A percentile compares a stretch with the other conserved stretches of the same genome.
phyloP scores from a whole-genome alignment of 2,113 vertebrate genomes.

The Psittacus erithacus region DNA sequence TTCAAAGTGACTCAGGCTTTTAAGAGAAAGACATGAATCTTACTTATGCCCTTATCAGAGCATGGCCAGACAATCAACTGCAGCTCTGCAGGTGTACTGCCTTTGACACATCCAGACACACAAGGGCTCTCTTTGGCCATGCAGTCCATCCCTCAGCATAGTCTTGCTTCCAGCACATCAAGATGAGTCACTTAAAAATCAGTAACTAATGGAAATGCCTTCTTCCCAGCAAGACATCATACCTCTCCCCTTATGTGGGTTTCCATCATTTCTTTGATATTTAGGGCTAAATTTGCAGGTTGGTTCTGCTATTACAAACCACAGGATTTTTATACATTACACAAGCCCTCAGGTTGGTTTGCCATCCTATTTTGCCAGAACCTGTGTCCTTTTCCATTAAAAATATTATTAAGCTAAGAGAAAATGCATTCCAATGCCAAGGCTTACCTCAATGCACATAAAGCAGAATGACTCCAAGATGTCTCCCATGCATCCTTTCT shows the following conservation, averaged over 20 bases:
- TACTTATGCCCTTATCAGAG: background rate
- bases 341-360: background rate
- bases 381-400: background rate
- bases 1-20: background rate
- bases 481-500: background rate
- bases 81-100: background rate
- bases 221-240: background rate
- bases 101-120: background rate
- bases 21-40: background rate
- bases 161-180: background rate
- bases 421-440: background rate
- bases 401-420: background rate
- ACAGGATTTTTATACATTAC: background rate
- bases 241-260: background rate
- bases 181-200: background rate
- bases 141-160: background rate
- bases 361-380: background rate
- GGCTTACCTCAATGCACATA: background rate
- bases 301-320: background rate
- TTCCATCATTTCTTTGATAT: background rate
- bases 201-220: background rate
- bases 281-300: background rate
- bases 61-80: background rate
- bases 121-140: background rate
- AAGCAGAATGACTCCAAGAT: background rate